phyloP scores from a whole-genome alignment of 2,888 invertebrate genomes.

The Drosophila eohydei region DNA sequence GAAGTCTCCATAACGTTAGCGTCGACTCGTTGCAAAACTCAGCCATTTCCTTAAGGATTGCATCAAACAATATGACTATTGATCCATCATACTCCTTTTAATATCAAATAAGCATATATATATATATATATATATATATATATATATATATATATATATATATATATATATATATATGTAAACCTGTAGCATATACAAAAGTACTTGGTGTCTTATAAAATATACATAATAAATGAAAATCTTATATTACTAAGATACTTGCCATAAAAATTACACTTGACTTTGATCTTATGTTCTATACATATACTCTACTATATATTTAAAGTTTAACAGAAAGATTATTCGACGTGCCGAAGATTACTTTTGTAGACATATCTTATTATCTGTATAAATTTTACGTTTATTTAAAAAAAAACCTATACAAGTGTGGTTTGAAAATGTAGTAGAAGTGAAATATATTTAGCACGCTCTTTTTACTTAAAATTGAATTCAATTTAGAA shows the following conservation, averaged over 20 bases:
- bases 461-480: no score
- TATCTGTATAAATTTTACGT: neutral
- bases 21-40: neutral
- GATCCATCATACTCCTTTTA: conserved; percentile 47
- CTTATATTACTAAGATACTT: conserved; percentile 53
- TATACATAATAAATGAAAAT: conserved; percentile 56
- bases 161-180: conserved; percentile 58
- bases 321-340: neutral
- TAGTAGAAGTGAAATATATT: neutral
- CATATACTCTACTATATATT: no score
- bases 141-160: conserved; percentile 59
- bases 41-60: conserved; percentile 1
- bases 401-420: neutral
- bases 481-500: neutral
- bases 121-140: conserved; percentile 56
- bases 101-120: conserved; percentile 63
- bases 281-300: conserved; percentile 35
- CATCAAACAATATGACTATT: conserved; percentile 14
- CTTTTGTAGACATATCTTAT: neutral
- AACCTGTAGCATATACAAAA: conserved; percentile 68
- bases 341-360: neutral
- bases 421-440: neutral
- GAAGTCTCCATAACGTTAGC: neutral
- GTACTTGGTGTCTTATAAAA: conserved; percentile 74
- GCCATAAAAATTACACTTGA: conserved; percentile 44